Conservation (phyloP, 2,113 vertebrate species). For the Lates calcarifer region DNA sequence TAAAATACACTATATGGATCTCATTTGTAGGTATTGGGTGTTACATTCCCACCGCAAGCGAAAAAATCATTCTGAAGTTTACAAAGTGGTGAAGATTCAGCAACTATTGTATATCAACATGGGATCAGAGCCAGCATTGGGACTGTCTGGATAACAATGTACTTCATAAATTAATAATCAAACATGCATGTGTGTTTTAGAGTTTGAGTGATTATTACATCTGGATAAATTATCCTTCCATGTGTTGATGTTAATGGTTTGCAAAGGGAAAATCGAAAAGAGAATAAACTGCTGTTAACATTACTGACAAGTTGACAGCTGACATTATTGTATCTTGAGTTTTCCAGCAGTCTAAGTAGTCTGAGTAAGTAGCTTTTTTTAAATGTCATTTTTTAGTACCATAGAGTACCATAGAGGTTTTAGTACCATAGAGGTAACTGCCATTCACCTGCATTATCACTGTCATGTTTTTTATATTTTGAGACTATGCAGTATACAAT, state of each 20-base stretch:
- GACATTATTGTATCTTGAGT: too few relatives aligned
- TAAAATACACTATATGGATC: background rate
- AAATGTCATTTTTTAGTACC: too few relatives aligned
- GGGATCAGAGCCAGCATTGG: background rate
- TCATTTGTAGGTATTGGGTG: slow-evolving; percentile 68
- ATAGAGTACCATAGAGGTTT: too few relatives aligned
- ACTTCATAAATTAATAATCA: background rate
- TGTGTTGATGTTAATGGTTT: background rate
- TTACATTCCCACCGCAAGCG: slow-evolving; percentile 50
- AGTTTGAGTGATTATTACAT: background rate
- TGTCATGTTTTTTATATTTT: too few relatives aligned
- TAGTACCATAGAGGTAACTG: too few relatives aligned
- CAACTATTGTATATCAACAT: background rate
- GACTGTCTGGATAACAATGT: background rate
- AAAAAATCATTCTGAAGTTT: slow-evolving; percentile 60
- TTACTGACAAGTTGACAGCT: too few relatives aligned
- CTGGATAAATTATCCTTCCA: background rate
- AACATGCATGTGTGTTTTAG: background rate
- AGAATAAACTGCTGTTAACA: background rate
- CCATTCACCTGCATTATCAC: too few relatives aligned
- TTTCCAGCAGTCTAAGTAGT: too few relatives aligned
- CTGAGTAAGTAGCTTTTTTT: too few relatives aligned
- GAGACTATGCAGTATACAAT: too few relatives aligned
- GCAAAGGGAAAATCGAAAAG: too few relatives aligned
- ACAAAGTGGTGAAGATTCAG: slow-evolving; percentile 42